phyloP scores from a whole-genome alignment of 2,797 vertebrate genomes.

The Sphenopsis melanotis region DNA sequence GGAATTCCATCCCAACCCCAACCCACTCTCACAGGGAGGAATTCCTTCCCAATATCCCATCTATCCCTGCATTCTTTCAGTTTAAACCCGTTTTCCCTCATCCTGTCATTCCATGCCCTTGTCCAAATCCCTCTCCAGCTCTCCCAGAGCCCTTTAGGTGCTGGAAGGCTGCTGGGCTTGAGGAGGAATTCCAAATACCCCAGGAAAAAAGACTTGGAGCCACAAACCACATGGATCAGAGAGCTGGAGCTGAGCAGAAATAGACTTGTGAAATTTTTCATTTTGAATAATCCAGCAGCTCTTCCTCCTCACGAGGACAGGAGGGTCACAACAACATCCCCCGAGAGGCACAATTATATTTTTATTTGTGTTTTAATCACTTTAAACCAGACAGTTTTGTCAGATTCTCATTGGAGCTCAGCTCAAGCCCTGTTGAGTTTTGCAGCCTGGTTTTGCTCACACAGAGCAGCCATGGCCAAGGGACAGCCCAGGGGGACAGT shows the following conservation, averaged over 20 bases:
- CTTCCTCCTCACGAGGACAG: neutral
- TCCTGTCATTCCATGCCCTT: neutral
- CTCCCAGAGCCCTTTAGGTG: neutral
- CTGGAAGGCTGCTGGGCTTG: neutral
- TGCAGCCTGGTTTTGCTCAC: neutral
- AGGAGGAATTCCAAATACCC: neutral
- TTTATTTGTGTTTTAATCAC: neutral
- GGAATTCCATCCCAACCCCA: neutral
- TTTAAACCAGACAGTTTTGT: neutral
- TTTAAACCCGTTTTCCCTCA: neutral
- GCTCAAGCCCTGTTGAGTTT: neutral
- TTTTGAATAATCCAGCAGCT: neutral
- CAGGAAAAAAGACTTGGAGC: neutral
- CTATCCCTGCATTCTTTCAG: neutral
- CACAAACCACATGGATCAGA: rapidly evolving
- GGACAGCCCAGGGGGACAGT: conserved; percentile 5
- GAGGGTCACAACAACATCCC: neutral
- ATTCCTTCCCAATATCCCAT: neutral
- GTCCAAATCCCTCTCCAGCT: neutral
- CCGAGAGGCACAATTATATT: neutral
- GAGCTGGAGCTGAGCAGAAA: neutral
- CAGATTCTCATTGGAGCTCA: neutral
- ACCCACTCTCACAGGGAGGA: neutral
- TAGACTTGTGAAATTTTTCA: neutral
- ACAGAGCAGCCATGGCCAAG: neutral